Base-by-base conservation (phyloP, 1,140 invertebrate genomes). In the Asbolus verrucosus region DNA sequence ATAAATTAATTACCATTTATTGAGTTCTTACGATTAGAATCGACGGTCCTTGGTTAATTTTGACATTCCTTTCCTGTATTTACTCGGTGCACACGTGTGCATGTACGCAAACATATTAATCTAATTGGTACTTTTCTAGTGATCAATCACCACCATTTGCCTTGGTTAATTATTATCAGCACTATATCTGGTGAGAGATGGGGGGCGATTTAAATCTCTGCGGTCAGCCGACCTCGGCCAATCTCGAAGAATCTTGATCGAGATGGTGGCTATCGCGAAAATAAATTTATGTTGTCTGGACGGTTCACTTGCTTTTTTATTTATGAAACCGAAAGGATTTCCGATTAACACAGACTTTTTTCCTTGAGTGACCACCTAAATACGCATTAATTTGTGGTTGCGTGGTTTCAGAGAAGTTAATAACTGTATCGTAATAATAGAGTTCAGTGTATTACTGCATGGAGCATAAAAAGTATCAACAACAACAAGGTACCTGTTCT, bases 101-200 rank as follows among this genome's bases (percentile, higher is more conserved):
- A 54, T 14, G 11, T 54, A 27, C 46, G 19, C 46, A 27, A 24
- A 21, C 43, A n/a, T 19, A 54, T 54, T 54, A 54, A 54, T 54
- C 46, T 54, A 54, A 54, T 54, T 54, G 21, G 11, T n/a, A 54
- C 14, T 54, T 54, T 54, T 54, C 8, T 27, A 14, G 21, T 21
- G 14, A 54, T 54, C 46, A 54, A 54, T 54, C 46, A 54, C 21
- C 27, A n/a, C 18, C 5, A 13, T 54, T 54, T 13, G 46, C 46
- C 46, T 54, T 54, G 46, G 21, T n/a, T 54, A 54, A 54, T 54
- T 54, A n/a, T n/a, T n/a, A 54, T 54, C 46, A 21, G 46, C n/a
- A 27, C 46, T 54, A 54, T 54, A 27, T 54, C 46, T 6, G 41
- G 41, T 18, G 11, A 14, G 19, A 27, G 46, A 54, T 54, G 46